These are phyloP conservation scores for Siniperca chuatsi DNA, from an alignment of 2,113 vertebrate genomes.

Conservation along the genomic window DNA sequence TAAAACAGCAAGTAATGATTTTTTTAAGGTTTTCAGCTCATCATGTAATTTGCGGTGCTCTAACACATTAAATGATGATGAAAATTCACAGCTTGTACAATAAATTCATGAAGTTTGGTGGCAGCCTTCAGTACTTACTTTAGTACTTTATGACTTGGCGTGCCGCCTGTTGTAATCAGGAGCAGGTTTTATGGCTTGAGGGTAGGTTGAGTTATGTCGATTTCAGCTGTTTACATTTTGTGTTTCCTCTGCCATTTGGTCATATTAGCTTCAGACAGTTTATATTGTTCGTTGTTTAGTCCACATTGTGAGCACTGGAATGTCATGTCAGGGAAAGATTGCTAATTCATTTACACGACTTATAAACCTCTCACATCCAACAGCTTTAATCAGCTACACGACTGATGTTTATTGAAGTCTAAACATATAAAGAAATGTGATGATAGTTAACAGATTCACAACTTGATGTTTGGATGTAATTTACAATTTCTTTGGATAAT, in stretches of 20 bases:
- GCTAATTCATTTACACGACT: background rate
- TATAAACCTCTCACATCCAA: background rate
- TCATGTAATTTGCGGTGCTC: background rate
- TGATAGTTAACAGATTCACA: conserved; percentile 25
- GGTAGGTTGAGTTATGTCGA: conserved; percentile 36
- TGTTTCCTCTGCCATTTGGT: conserved; percentile 27
- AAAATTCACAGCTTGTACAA: conserved; percentile 26
- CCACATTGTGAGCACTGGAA: conserved; percentile 17
- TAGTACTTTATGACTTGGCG: conserved; percentile 15
- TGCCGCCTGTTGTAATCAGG: conserved; percentile 29
- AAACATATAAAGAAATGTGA: conserved; percentile 36
- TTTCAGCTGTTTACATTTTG: conserved; percentile 50
- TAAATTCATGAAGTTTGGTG: conserved; percentile 12
- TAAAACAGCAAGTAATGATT: background rate
- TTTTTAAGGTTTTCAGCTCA: conserved; percentile 1
- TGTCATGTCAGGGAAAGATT: background rate
- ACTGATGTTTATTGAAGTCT: background rate
- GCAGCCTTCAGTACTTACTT: background rate
- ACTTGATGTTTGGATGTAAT: conserved; percentile 18
- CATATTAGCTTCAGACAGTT: conserved; percentile 35
- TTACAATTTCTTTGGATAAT: conserved; percentile 28
- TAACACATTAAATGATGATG: background rate
- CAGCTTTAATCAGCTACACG: conserved; percentile 21
- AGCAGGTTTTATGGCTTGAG: conserved; percentile 43
- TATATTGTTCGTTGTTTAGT: conserved; percentile 29